Conservation (phyloP, 2,113 vertebrate genomes). For the Falcunculus frontatus region DNA sequence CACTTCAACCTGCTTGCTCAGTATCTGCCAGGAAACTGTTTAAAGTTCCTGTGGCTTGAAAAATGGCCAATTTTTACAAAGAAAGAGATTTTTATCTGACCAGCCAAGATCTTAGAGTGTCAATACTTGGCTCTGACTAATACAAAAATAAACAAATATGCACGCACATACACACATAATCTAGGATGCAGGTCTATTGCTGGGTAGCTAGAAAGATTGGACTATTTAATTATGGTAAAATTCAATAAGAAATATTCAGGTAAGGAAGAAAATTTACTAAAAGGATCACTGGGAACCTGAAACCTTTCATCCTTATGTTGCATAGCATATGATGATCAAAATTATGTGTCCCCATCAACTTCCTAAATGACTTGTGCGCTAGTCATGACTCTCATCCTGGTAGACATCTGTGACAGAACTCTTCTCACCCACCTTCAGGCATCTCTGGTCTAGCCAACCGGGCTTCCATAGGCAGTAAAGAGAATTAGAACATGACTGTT, state of each 20-base stretch:
- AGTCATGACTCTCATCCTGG: not conserved
- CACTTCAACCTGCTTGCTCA: conserved; percentile 64
- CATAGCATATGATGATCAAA: not conserved
- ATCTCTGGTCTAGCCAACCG: not conserved
- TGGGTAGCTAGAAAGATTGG: not conserved
- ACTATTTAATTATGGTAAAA: not conserved
- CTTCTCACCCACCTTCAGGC: not conserved
- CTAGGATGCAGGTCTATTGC: not conserved
- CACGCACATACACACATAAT: fast-evolving
- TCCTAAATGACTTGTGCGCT: not conserved
- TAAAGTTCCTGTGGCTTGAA: conserved; percentile 73
- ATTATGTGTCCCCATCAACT: not conserved
- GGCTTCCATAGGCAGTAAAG: not conserved
- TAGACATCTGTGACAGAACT: not conserved
- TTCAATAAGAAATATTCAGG: not conserved
- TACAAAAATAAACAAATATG: conserved; percentile 25
- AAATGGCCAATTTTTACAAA: conserved; percentile 54
- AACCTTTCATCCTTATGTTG: not conserved
- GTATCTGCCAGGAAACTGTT: conserved; percentile 58
- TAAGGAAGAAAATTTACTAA: not conserved
- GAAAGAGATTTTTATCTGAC: conserved; percentile 44
- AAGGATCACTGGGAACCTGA: not conserved
- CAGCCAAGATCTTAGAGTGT: conserved; percentile 58
- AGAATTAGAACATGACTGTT: not conserved
- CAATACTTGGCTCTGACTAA: conserved; percentile 19